Percentiles rank a stretch among this genome's conserved stretches.
Conservation (phyloP, 2,797 vertebrate species). For the Helarctos malayanus region DNA sequence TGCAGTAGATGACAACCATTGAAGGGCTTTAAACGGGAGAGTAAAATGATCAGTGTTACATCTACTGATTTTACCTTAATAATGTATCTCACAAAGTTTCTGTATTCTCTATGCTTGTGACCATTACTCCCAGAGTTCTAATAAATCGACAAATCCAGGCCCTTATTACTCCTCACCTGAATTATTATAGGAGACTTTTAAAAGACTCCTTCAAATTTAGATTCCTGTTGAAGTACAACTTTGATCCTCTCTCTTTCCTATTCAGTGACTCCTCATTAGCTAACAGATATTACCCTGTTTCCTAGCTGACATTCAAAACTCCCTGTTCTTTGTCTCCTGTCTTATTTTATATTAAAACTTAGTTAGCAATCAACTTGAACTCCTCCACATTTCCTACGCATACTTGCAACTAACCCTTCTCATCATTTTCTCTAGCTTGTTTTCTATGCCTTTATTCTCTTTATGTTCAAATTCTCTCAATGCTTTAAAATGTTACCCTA, state of each 20-base stretch:
- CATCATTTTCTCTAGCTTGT: not conserved
- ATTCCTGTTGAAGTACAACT: not conserved
- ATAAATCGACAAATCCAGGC: not conserved
- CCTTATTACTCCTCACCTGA: not conserved
- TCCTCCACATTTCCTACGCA: not conserved
- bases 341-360: not conserved
- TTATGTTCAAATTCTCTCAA: not conserved
- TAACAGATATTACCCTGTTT: not conserved
- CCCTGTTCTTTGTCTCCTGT: not conserved
- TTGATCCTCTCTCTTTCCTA: not conserved
- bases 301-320: not conserved
- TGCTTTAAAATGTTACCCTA: not conserved
- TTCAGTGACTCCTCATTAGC: not conserved
- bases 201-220: not conserved
- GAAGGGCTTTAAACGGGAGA: not conserved
- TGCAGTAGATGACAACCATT: not conserved
- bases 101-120: not conserved
- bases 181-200: not conserved
- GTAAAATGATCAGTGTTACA: constrained; percentile 1
- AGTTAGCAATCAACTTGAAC: not conserved
- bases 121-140: not conserved
- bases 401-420: not conserved
- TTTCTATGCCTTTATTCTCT: not conserved
- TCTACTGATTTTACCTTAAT: not conserved
- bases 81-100: not conserved